Conservation (phyloP, 1,140 invertebrate genomes). For the Megalopta genalis region DNA sequence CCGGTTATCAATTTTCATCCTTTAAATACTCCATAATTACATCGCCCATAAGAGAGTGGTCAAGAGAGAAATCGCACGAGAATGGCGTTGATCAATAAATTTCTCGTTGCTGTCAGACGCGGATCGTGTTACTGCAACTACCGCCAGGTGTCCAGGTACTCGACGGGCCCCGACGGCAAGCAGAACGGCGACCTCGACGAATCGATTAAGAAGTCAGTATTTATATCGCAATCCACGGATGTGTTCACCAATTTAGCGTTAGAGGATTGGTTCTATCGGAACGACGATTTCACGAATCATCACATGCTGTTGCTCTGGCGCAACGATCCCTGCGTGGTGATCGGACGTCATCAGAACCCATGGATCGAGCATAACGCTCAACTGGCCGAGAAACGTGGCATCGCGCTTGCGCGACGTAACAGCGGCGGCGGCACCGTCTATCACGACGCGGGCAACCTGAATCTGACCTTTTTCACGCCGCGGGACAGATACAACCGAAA, state of each 20-base stretch:
- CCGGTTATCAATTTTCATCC: neutral
- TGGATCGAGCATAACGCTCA: slow-evolving; percentile 94
- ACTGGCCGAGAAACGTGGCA: slow-evolving; percentile 82
- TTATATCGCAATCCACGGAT: slow-evolving; percentile 94
- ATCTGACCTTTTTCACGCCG: slow-evolving; percentile 93
- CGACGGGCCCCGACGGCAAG: slow-evolving; percentile 22
- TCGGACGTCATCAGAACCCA: slow-evolving; percentile 98
- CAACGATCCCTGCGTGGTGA: slow-evolving; percentile 95
- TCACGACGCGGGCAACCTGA: slow-evolving; percentile 96
- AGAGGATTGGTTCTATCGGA: slow-evolving; percentile 96
- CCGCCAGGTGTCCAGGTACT: neutral
- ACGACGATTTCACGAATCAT: slow-evolving; percentile 89
- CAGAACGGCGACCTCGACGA: slow-evolving; percentile 60
- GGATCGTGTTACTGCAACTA: slow-evolving; percentile 9
- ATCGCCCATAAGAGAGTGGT: neutral
- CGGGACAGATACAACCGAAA: slow-evolving; percentile 89
- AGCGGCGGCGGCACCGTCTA: slow-evolving; percentile 98
- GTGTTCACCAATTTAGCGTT: slow-evolving; percentile 95
- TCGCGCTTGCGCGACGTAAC: slow-evolving; percentile 90
- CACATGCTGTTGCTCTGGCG: slow-evolving; percentile 94
- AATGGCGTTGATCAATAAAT: slow-evolving; percentile 64
- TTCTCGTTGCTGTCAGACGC: slow-evolving; percentile 28
- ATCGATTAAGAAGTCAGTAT: slow-evolving; percentile 89
- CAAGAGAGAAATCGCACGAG: neutral
- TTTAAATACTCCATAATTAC: neutral